Evolutionary conservation across 2,113 vertebrate species (phyloP), one percentile per base, ranked within the genome.

Genomic region (Tyto alba): DNA sequence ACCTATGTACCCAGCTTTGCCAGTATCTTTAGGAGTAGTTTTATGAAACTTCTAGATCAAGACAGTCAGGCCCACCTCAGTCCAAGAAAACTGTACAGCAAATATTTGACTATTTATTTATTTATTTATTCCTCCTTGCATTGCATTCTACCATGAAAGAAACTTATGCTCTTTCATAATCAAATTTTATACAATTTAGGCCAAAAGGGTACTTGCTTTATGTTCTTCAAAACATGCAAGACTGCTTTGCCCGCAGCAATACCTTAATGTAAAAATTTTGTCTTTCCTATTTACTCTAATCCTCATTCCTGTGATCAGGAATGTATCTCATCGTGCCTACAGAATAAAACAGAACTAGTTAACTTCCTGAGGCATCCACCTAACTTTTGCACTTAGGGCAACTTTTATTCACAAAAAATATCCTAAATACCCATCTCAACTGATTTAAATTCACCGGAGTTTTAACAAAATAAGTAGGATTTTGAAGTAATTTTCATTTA

Each of bases 401-500:
- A 32, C 27, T 87, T 83, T 25, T 16, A 40, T 8, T 76, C 62
- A 38, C 41, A 32, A 66, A 22, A 66, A 34, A 66, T 40, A 22
- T 86, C 94, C 89, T 94, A 76, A 95, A 89, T 77, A 93, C 38
- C 29, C 89, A 76, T 29, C 64, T 88, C 85, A 62, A 64, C 95
- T 96, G 95, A 98, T 97, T 98, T 83, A 94, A 94, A 97, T 98
- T 97, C 97, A 94, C 68, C 68, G 25, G 94, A 93, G 93, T 96
- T 98, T 97, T 78, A 91, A 84, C 85, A 92, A 96, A 98, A 97
- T 64, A 86, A 91, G 68, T n/a, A 21, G 93, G 94, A 97, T 97
- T 98, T 97, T 96, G 95, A 97, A 97, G 97, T 95, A 22, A 98
- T 97, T 97, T 98, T 95, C 95, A 95, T 96, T 93, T 98, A 97